phyloP scores from a whole-genome alignment of 1,140 invertebrate species.

The Drosophila melanogaster region Release_6_plus_ISO1_MT NT_033779.5:17353501-17354000 shows the following conservation, averaged over 20 bases:
- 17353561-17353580: conserved; percentile 14
- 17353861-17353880: too few relatives aligned
- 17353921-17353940: not conserved
- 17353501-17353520: conserved; percentile 81
- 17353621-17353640: conserved; percentile 31
- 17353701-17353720: conserved; percentile 43
- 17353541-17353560: conserved; percentile 42
- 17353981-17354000: not conserved
- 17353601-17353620: conserved; percentile 37
- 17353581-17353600: conserved; percentile 22
- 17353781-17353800: conserved; percentile 13
- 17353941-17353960: not conserved
- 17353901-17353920: not conserved
- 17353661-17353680: conserved; percentile 11
- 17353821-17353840: not conserved
- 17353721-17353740: conserved; percentile 30
- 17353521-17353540: conserved; percentile 80
- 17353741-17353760: conserved; percentile 8
- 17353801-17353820: not conserved
- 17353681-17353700: conserved; percentile 20
- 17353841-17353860: not conserved
- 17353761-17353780: conserved; percentile 1
- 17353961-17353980: not conserved
- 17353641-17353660: conserved; percentile 28
- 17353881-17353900: too few relatives aligned